A percentile compares a stretch with the other conserved stretches of the same genome.
phyloP scores from a whole-genome alignment of 2,888 invertebrate genomes.

The Acholoe squamosa region DNA sequence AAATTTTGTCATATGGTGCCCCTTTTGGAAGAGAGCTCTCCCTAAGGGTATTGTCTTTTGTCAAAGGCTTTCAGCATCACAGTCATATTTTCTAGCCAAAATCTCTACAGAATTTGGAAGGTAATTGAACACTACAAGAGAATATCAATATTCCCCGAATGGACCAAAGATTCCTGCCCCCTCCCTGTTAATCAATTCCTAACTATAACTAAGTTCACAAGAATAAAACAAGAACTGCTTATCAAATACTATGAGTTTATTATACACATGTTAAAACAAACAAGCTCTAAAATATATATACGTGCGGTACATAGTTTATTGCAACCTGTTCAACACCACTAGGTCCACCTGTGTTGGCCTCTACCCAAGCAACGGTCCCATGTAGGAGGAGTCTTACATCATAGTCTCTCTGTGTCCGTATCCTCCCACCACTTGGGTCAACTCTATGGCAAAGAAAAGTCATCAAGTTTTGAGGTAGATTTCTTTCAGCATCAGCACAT shows the following conservation, averaged over 20 bases:
- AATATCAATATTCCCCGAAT: too few species aligned
- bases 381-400: neutral
- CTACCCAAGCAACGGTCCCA: slow-evolving; percentile 57
- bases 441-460: neutral
- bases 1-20: too few species aligned
- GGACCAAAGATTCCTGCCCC: too few species aligned
- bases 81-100: too few species aligned
- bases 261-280: slow-evolving; percentile 59
- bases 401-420: neutral
- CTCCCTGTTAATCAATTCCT: too few species aligned
- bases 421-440: neutral
- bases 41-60: too few species aligned
- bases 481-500: slow-evolving; percentile 19
- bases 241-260: slow-evolving; percentile 57
- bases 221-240: neutral
- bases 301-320: slow-evolving; percentile 35
- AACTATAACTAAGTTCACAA: too few species aligned
- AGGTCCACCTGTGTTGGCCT: slow-evolving; percentile 37
- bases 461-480: slow-evolving; percentile 27
- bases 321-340: slow-evolving; percentile 55
- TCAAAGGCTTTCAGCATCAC: too few species aligned
- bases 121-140: too few species aligned
- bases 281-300: slow-evolving; percentile 58
- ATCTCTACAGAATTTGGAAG: too few species aligned
- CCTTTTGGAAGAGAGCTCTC: too few species aligned